Base-by-base conservation (phyloP, 2,113 vertebrate genomes). In the Scolopax mira region DNA sequence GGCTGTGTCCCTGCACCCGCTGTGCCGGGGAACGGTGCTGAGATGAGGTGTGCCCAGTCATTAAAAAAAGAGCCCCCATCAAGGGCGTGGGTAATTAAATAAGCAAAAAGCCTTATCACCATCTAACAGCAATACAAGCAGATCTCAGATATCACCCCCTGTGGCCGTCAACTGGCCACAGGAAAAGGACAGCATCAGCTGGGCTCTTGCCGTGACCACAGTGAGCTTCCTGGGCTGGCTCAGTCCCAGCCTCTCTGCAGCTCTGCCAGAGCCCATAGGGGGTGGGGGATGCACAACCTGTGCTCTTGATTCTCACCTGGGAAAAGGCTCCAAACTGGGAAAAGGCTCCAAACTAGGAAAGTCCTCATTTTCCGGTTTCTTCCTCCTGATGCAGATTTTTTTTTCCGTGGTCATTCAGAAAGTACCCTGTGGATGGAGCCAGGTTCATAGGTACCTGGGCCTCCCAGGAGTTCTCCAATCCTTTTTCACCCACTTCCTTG, bases 311-410 rank as follows among this genome's bases (percentile, higher is more conserved):
- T 69, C 24, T 91, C 28, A 94, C 31, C 85, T 71, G 91, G 46
- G 44, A 85, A 85, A 52, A 94, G 31, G 41, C 10, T 81, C 92
- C 92, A 95, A 73, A 95, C 85, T 71, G 91, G 46, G 44, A 85
- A 85, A 54, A 94, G 31, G 37, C 11, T 81, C 92, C 92, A 95
- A 73, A 94, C n/a, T 31, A 86, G 28, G 54, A 94, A 72, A 86
- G 70, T 62, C 71, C 33, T 89, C 85, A 93, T 95, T 42, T 60
- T 86, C 39, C 77, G 74, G 41, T 27, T 74, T 41, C 69, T 71
- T 9, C 2, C n/a, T 66, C 18, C 28, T 1, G 3, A 8, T 6
- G 33, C 3, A 1, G 48, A 33, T 9, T 46, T 90, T n/a, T 5
- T 31, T 5, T 52, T 6, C 27, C 0, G 1, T 10, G 11, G 25